phyloP scores from a whole-genome alignment of 1,140 invertebrate species.

The Pachypsylla venusta region DNA sequence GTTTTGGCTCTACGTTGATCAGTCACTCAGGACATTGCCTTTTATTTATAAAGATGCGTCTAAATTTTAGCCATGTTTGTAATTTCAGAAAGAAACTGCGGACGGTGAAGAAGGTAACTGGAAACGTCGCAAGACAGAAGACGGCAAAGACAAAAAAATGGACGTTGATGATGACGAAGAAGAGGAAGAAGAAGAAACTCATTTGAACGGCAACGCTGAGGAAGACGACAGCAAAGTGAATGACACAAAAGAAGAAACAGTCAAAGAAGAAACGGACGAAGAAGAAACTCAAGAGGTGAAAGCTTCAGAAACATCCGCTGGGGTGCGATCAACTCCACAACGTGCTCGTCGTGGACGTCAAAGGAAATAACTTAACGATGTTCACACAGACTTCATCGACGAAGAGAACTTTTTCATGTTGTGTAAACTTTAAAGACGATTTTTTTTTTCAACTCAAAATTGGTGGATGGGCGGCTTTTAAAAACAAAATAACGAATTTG shows the following conservation, averaged over 20 bases:
- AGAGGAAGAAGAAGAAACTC: background rate
- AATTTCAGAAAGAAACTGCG: background rate
- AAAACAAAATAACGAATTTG: no score
- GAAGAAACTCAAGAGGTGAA: background rate
- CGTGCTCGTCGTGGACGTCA: background rate
- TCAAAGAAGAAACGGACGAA: background rate
- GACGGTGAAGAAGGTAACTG: background rate
- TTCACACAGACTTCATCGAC: background rate
- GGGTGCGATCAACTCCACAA: background rate
- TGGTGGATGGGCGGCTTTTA: no score
- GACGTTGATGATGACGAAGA: conserved; percentile 5
- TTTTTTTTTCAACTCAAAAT: no score
- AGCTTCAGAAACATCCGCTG: background rate
- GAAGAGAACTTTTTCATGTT: no score
- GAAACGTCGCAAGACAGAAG: background rate
- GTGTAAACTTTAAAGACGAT: no score
- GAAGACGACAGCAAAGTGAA: background rate
- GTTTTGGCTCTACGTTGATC: no score
- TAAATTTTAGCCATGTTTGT: no score
- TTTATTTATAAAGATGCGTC: no score
- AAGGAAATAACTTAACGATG: background rate
- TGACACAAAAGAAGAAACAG: background rate
- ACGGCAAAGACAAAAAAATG: background rate
- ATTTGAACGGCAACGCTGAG: background rate
- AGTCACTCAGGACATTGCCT: no score